Evolutionary conservation across 2,888 invertebrate genomes (phyloP).

Genomic region (Drosophila ezoana): DNA sequence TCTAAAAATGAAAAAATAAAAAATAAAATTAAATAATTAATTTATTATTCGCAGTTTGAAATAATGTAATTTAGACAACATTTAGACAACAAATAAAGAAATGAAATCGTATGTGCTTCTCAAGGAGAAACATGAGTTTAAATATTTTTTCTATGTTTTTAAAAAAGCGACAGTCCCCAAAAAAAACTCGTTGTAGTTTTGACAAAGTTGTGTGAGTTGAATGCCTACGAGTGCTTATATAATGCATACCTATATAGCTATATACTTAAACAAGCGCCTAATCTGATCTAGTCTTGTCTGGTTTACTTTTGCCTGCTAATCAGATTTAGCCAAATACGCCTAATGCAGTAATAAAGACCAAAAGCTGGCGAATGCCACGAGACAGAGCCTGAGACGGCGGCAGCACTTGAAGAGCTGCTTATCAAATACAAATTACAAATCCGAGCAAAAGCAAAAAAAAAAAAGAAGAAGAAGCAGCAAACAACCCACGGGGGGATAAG

Average conservation of each 20-base stretch:
- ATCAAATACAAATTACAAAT: slow-evolving; percentile 80
- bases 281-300: slow-evolving; percentile 11
- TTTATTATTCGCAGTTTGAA: too few relatives aligned
- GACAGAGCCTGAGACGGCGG: slow-evolving; percentile 18
- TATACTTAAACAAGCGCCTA: slow-evolving; percentile 15
- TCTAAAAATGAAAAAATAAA: too few relatives aligned
- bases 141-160: too few relatives aligned
- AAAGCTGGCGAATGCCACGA: slow-evolving; percentile 24
- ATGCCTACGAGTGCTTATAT: too few relatives aligned
- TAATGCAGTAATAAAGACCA: slow-evolving; percentile 70
- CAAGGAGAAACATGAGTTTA: too few relatives aligned
- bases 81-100: too few relatives aligned
- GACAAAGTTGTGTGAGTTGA: background rate
- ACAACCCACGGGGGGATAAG: slow-evolving; percentile 16
- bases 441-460: slow-evolving; percentile 36
- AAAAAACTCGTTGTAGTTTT: too few relatives aligned
- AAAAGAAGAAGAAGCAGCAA: slow-evolving; percentile 6
- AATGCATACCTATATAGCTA: background rate
- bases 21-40: too few relatives aligned
- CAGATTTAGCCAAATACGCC: slow-evolving; percentile 58
- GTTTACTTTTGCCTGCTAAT: slow-evolving; percentile 47
- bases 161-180: too few relatives aligned
- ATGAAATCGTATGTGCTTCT: too few relatives aligned
- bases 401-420: slow-evolving; percentile 58
- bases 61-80: too few relatives aligned